These are phyloP conservation scores for Lerema accius DNA, from an alignment of 1,140 invertebrate genomes.

Conservation along the genomic window DNA sequence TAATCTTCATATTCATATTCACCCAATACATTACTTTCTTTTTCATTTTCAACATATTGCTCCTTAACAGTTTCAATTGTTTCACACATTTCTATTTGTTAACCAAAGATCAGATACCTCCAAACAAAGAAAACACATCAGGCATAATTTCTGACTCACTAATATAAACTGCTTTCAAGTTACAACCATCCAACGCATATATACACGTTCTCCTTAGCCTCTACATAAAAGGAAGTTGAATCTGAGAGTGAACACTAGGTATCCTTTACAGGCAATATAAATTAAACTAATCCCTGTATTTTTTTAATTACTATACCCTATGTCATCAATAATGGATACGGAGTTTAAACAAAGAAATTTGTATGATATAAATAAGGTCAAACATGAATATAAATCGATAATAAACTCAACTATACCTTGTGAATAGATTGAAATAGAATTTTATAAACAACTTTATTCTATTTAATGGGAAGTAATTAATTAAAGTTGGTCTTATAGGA, in stretches of 20 bases:
- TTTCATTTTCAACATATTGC: slow-evolving; percentile 54
- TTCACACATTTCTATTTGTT: slow-evolving; percentile 60
- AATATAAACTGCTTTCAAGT: background rate
- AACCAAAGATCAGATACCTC: slow-evolving; percentile 3
- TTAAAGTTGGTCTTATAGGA: too few species aligned
- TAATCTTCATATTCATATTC: slow-evolving; percentile 34
- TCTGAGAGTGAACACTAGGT: too few species aligned
- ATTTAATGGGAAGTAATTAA: too few species aligned
- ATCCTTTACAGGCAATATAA: too few species aligned
- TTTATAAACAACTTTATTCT: background rate
- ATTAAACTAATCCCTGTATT: too few species aligned
- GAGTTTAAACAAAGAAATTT: too few species aligned
- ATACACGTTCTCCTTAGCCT: background rate
- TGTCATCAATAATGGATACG: too few species aligned
- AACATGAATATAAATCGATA: too few species aligned
- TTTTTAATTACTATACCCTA: too few species aligned
- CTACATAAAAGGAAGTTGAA: background rate
- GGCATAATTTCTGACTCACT: background rate
- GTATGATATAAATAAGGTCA: too few species aligned
- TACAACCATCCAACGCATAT: too few species aligned
- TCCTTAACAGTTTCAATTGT: slow-evolving; percentile 54
- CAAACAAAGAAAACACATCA: background rate
- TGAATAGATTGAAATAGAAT: background rate
- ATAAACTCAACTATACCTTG: too few species aligned
- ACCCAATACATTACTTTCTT: slow-evolving; percentile 37